phyloP scores from a whole-genome alignment of 2,888 invertebrate genomes.

The Cyclophora albipunctata region DNA sequence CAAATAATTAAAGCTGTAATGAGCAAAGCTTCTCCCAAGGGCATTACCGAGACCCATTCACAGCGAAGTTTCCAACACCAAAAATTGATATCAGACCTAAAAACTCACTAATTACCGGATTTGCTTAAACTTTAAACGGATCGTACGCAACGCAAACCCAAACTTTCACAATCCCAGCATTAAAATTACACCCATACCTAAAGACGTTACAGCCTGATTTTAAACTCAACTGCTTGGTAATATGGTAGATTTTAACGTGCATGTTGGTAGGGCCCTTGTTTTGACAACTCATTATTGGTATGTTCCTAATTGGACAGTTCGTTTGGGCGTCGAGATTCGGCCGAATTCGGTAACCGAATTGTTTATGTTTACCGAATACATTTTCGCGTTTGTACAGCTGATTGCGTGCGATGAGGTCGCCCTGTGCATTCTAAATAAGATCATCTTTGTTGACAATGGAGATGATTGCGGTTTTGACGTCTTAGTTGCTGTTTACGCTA shows the following conservation, averaged over 20 bases:
- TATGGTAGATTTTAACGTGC: constrained; percentile 26
- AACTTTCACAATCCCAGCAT: constrained; percentile 69
- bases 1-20: too few species aligned
- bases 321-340: constrained; percentile 32
- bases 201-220: constrained; percentile 21
- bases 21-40: too few species aligned
- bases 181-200: constrained; percentile 37
- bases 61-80: constrained; percentile 10
- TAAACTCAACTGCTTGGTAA: constrained; percentile 22
- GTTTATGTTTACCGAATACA: constrained; percentile 60
- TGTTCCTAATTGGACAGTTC: constrained; percentile 60
- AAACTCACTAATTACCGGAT: constrained; percentile 57
- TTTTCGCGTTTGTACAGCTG: constrained; percentile 64
- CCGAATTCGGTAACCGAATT: constrained; percentile 42
- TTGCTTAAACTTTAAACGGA: constrained; percentile 61
- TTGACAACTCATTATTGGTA: constrained; percentile 71
- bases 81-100: constrained; percentile 21
- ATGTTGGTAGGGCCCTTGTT: constrained; percentile 50
- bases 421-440: constrained; percentile 43
- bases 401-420: constrained; percentile 53
- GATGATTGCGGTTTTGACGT: too few species aligned
- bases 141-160: constrained; percentile 50
- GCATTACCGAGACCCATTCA: too few species aligned
- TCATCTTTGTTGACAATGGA: constrained; percentile 7
- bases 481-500: too few species aligned